These are phyloP conservation scores for Drosophila subsilvestris DNA, from an alignment of 2,888 invertebrate species.

Conservation along the genomic window DNA sequence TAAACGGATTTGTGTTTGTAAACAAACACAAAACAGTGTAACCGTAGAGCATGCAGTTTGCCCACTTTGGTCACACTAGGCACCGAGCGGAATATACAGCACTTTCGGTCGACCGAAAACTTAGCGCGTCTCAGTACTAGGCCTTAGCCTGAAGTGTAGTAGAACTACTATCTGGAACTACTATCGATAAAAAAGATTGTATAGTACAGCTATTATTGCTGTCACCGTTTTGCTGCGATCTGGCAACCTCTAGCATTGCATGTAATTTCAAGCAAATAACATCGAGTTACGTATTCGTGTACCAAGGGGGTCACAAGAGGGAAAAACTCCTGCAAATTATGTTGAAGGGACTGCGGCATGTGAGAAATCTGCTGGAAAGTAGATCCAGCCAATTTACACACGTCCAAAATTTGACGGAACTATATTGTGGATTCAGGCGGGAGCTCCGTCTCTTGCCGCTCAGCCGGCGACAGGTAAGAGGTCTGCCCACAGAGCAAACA, in stretches of 20 bases:
- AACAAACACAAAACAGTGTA: too few species aligned
- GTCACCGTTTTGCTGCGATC: conserved; percentile 51
- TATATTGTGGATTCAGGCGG: conserved; percentile 7
- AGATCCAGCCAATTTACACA: conserved; percentile 54
- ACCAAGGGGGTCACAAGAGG: neutral
- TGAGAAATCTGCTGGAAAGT: conserved; percentile 71
- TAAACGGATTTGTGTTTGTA: too few species aligned
- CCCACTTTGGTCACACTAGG: too few species aligned
- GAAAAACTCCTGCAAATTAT: conserved; percentile 50
- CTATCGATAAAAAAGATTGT: neutral
- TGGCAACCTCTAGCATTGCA: conserved; percentile 56
- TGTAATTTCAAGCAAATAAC: conserved; percentile 63
- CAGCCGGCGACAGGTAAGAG: conserved; percentile 67
- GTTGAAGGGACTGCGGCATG: conserved; percentile 72
- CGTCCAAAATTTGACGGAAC: conserved; percentile 11
- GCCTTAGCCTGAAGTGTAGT: neutral
- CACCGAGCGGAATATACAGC: too few species aligned
- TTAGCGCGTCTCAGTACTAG: too few species aligned
- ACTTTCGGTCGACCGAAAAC: too few species aligned
- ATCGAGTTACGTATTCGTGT: conserved; percentile 64
- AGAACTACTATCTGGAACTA: too few species aligned
- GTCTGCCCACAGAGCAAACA: neutral
- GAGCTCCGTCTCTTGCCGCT: conserved; percentile 35
- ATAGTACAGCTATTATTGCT: conserved; percentile 55
- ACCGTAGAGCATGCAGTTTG: too few species aligned